A percentile compares a stretch with the other conserved stretches of the same genome.
Conservation (phyloP, 2,113 vertebrate genomes). For the Micromys minutus region DNA sequence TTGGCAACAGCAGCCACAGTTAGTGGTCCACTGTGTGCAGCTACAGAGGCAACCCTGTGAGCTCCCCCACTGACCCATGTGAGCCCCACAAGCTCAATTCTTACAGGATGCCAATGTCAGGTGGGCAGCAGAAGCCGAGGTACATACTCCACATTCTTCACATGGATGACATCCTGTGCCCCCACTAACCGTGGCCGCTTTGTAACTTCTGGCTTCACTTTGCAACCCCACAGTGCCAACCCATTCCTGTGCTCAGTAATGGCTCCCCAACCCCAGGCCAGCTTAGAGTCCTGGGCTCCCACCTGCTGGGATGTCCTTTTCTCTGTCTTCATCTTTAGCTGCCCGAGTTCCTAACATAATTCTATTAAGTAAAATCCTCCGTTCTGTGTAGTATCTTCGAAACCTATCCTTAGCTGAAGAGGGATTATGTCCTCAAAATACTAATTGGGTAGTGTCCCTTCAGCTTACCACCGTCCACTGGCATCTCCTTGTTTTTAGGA, state of each 20-base stretch:
- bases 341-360: neutral
- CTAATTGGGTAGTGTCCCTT: neutral
- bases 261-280: neutral
- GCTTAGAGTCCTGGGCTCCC: neutral
- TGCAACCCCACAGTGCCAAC: neutral
- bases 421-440: neutral
- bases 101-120: neutral
- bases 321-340: neutral
- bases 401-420: neutral
- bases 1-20: neutral
- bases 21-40: neutral
- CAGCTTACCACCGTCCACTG: neutral
- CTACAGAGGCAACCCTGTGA: neutral
- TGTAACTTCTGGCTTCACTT: neutral
- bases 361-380: neutral
- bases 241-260: neutral
- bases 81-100: neutral
- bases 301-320: neutral
- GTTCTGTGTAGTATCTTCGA: neutral
- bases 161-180: neutral
- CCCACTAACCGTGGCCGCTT: neutral
- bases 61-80: neutral
- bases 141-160: neutral
- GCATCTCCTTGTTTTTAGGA: neutral
- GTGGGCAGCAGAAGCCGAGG: neutral